Evolutionary conservation across 2,797 vertebrate species (phyloP), one percentile per base, ranked within the genome.

Genomic region (Cebuella pygmaea): DNA sequence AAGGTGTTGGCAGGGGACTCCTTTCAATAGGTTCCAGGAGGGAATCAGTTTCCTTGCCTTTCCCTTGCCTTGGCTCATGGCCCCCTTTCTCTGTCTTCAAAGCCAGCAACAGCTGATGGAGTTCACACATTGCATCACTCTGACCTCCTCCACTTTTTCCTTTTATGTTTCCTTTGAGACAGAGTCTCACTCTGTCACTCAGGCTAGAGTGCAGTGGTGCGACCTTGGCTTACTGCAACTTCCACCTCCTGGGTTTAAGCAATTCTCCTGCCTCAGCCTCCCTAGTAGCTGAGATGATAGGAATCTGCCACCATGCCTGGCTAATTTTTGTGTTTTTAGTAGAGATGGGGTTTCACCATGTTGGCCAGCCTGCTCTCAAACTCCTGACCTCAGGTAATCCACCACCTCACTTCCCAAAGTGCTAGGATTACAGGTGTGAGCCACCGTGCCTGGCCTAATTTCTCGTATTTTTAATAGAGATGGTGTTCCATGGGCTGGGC

Each of bases 361-460:
- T 67, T 67, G 15, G 64, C 33, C 64, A n/a, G 33, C 33, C 64
- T 67, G 64, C 15, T n/a, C 33, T 67, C 7, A 30, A 67, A 67
- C 15, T 67, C 33, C 64, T 67, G 33, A 67, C 15, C 64, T 67
- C 15, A 67, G 64, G 64, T 67, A 15, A 19, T 19, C 64, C 64
- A n/a, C 0, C 3, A 0, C 30, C 15, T 67, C 3, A 6, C 61
- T 17, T 64, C 61, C 30, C 61, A 64, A n/a, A 64, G 33, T 64
- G 61, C 61, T 64, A 7, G 57, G 61, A 33, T 64, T 64, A 64
- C 61, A 64, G 30, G 30, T 64, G 61, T 33, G 30, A 64, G 30
- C 61, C 30, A n/a, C 14, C 6, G 1, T 3, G 4, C 61, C 3
- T 0, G 0, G 30, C 14, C 61, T 15, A 64, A 30, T 64, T 64